A percentile compares a stretch with the other conserved stretches of the same genome.
These are phyloP conservation scores for Sabellastarte sp. DNA, from an alignment of 2,888 invertebrate species.

Conservation along the genomic window DNA sequence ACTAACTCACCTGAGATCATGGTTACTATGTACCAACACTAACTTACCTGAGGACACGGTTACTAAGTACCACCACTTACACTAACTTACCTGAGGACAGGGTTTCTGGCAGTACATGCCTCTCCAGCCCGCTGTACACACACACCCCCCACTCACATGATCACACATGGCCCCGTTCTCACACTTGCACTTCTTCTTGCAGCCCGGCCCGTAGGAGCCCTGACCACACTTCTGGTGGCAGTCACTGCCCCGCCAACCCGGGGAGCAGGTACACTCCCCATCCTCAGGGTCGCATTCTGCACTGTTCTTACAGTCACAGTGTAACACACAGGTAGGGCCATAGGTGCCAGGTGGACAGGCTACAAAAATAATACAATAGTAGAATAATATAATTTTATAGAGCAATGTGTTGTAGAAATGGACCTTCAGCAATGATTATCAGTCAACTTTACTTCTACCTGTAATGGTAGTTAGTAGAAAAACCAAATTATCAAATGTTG, in stretches of 20 bases:
- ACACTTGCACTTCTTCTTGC: constrained; percentile 61
- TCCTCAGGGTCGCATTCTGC: constrained; percentile 29
- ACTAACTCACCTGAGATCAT: too few relatives aligned
- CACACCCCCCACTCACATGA: constrained; percentile 59
- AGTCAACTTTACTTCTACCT: background rate
- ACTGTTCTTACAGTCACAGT: constrained; percentile 44
- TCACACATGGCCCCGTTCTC: constrained; percentile 61
- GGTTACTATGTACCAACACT: too few relatives aligned
- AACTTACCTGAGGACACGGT: too few relatives aligned
- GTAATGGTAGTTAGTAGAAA: background rate
- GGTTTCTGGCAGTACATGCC: constrained; percentile 48
- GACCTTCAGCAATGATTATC: too few relatives aligned
- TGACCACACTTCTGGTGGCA: constrained; percentile 52
- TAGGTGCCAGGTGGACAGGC: constrained; percentile 22
- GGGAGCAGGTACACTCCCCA: constrained; percentile 32
- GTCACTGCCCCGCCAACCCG: constrained; percentile 42
- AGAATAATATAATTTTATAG: too few relatives aligned
- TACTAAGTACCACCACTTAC: too few relatives aligned
- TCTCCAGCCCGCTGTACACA: constrained; percentile 56
- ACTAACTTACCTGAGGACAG: constrained; percentile 13
- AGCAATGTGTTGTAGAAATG: too few relatives aligned
- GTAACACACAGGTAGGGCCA: constrained; percentile 33
- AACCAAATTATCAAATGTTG: background rate
- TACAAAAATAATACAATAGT: too few relatives aligned
- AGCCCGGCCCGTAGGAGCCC: constrained; percentile 61